Base-by-base conservation (phyloP, 2,797 vertebrate species). In the Aphelocoma californica region DNA sequence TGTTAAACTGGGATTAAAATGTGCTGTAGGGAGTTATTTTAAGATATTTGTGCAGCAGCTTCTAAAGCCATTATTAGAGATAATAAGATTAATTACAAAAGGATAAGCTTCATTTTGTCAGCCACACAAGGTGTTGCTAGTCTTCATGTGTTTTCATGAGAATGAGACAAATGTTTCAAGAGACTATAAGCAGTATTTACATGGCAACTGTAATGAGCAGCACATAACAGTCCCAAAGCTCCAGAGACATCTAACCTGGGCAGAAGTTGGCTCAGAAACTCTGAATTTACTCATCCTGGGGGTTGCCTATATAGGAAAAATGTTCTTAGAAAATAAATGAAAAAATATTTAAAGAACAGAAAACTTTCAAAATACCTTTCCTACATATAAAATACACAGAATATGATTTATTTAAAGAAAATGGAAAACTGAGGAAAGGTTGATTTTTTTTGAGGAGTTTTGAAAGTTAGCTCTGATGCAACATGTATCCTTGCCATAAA, bases 11-110 rank as follows among this genome's bases (percentile, higher is more conserved):
- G 71, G 60, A 93, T 81, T 93, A 92, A 85, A 81, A 57, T 83
- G 42, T 62, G 47, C 24, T 73, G 7, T n/a, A 17, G 77, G 42
- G 34, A 54, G 32, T 77, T 82, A 73, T 79, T 94, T 81, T 84
- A 58, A 87, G 48, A 54, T 85, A 54, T 57, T 78, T 83, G 20
- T 4, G 1, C 45, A 44, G 36, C 44, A n/a, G 29, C 36, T 85
- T 69, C 57, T 69, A 67, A 77, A 90, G 29, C 23, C 14, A 14
- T 61, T 83, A 57, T 57, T 88, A 75, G 21, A 56, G 18, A 82
- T 47, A 90, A 71, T 77, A 88, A 88, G 36, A 85, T 95, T 84
- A 93, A 64, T 80, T 74, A 90, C 48, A 80, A 80, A 80, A 90
- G 40, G 62, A 62, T 95, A 67, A 84, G 28, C 45, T 90, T 79